Evolutionary conservation across 1,140 invertebrate genomes (phyloP).

Genomic region (Aphidius gifuensis): DNA sequence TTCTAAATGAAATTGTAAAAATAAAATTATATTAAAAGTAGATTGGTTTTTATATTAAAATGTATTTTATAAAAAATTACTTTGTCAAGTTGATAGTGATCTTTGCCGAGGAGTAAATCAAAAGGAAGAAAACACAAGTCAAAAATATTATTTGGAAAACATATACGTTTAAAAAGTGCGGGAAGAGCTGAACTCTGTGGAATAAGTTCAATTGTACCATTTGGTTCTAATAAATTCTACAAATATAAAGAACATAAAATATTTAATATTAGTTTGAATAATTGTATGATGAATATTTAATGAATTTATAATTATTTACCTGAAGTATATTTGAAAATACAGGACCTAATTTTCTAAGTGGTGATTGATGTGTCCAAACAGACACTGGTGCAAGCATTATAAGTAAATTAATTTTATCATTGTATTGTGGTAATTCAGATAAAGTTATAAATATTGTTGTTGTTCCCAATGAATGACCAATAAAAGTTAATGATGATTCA

Average conservation of each 20-base stretch:
- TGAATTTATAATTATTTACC: constrained; percentile 3
- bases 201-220: constrained; percentile 4
- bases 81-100: constrained; percentile 13
- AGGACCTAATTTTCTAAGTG: constrained; percentile 13
- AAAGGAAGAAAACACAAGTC: constrained; percentile 2
- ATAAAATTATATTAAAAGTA: neutral
- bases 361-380: constrained; percentile 24
- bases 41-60: neutral
- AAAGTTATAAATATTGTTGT: constrained; percentile 58
- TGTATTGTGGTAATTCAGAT: constrained; percentile 56
- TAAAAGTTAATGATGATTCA: constrained; percentile 54
- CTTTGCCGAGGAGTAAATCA: constrained; percentile 4
- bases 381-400: constrained; percentile 55
- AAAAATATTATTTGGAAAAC: constrained; percentile 1
- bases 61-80: constrained; percentile 10
- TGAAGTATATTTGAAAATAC: neutral
- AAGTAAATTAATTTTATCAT: constrained; percentile 50
- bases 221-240: constrained; percentile 8
- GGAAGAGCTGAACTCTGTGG: neutral
- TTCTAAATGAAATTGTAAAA: neutral
- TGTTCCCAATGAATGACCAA: constrained; percentile 59
- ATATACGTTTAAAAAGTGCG: neutral
- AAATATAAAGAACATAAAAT: too few relatives aligned
- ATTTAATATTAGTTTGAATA: too few relatives aligned
- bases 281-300: neutral